Percentiles rank a stretch among this genome's conserved stretches.
These are phyloP conservation scores for Forpus xanthops DNA, from an alignment of 2,797 vertebrate genomes.

Conservation along the genomic window DNA sequence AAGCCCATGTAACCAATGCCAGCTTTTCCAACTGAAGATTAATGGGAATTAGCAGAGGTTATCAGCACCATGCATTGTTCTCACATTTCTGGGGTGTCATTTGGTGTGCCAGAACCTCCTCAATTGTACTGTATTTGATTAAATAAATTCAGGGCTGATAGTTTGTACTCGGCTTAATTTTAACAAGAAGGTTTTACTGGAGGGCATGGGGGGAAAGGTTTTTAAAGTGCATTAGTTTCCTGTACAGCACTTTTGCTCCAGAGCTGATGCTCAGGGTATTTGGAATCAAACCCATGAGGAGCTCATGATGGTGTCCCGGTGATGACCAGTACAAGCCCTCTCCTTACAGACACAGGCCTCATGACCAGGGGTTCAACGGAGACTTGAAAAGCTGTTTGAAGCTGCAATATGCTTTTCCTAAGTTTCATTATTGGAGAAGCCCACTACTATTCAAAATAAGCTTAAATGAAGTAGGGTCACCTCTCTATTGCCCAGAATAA, in stretches of 20 bases:
- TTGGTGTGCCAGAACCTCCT: neutral
- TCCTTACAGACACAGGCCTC: neutral
- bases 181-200: neutral
- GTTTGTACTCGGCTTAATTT: neutral
- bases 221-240: neutral
- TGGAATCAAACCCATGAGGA: neutral
- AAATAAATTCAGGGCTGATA: neutral
- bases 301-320: neutral
- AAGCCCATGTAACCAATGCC: neutral
- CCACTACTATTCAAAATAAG: neutral
- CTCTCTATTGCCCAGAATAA: neutral
- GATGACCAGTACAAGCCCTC: neutral
- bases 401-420: neutral
- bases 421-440: neutral
- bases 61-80: neutral
- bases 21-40: neutral
- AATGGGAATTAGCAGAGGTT: constrained; percentile 9
- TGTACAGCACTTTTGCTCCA: neutral
- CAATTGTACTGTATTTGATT: neutral
- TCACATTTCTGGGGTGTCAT: neutral
- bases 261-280: accelerated
- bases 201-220: accelerated
- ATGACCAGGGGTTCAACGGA: neutral
- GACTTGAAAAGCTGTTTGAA: neutral
- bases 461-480: neutral